Conservation (phyloP, 2,797 vertebrate genomes). For the Cossypha dichroa region DNA sequence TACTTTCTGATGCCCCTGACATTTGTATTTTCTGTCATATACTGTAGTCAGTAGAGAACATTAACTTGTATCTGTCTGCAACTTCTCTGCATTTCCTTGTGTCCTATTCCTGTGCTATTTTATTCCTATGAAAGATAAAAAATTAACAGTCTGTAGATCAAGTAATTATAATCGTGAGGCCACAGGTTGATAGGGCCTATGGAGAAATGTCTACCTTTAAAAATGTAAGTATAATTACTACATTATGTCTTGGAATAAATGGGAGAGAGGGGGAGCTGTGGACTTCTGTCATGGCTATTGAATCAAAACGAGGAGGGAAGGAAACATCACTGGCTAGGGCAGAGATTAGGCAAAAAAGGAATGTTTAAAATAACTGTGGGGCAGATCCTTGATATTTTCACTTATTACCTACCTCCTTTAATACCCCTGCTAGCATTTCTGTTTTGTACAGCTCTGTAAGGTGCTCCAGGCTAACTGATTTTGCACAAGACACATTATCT, state of each 20-base stretch:
- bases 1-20: neutral
- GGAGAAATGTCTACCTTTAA: constrained; percentile 66
- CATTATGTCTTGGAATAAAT: constrained; percentile 32
- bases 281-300: neutral
- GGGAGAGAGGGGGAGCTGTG: neutral
- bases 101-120: constrained; percentile 30
- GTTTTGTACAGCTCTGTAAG: neutral
- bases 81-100: neutral
- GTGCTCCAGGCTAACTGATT: neutral
- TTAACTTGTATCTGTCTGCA: neutral
- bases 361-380: neutral
- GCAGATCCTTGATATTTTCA: neutral
- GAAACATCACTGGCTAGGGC: neutral
- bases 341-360: neutral
- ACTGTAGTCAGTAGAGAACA: neutral
- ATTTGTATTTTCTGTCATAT: neutral
- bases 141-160: constrained; percentile 54
- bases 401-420: neutral
- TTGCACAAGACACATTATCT: neutral
- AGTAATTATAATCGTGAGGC: constrained; percentile 58
- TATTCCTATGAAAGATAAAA: constrained; percentile 55
- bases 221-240: constrained; percentile 66
- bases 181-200: constrained; percentile 65
- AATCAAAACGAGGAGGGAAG: neutral
- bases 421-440: neutral